Evolutionary conservation across 2,888 invertebrate species (phyloP), one percentile per base, ranked within the genome.

Genomic region (Lepidochitona cinerea): DNA sequence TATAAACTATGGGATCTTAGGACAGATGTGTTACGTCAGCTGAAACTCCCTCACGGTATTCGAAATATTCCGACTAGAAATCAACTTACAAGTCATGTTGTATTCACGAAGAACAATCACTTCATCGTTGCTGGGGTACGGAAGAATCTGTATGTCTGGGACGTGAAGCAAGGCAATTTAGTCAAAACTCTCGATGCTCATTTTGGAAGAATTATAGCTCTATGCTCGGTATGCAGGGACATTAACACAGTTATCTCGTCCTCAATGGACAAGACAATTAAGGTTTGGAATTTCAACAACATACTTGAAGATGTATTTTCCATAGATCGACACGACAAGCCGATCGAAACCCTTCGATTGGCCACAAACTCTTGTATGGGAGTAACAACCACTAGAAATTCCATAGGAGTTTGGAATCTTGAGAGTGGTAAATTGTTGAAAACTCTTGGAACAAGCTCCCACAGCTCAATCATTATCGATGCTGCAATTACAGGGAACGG

Each of bases 211-310:
- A 98, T 99, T 14, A 96, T 99, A 73, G 96, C 97, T 83, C 91
- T 99, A 74, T 95, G 95, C 82, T 94, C 97, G 0, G 92, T 98
- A 52, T 94, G 96, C 23, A 96, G 96, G 0, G 94, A 95, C 23
- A 87, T 90, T 70, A 91, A 92, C 83, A 90, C 90, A 77, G 86
- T 98, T 5, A 96, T 99, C 67, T 98, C 99, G 0, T 97, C 98
- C 0, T 98, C 98, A 0, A 97, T 99, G 68, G 99, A 99, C 91
- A 93, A 98, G 75, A 97, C 97, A 0, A 98, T 99, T 7, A 99
- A 99, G 93, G 97, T 98, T 0, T 99, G 99, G 99, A 99, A 99
- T 90, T 97, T 99, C 73, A 97, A 98, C 90, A 99, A 99, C 90
- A 98, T 99, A 80, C 97, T 98, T 87, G 98, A 99, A 88, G 97